Percentiles rank a stretch among this genome's conserved stretches.
Evolutionary conservation across 2,113 vertebrate species (phyloP).

Genomic region (Oryzias melastigma): DNA sequence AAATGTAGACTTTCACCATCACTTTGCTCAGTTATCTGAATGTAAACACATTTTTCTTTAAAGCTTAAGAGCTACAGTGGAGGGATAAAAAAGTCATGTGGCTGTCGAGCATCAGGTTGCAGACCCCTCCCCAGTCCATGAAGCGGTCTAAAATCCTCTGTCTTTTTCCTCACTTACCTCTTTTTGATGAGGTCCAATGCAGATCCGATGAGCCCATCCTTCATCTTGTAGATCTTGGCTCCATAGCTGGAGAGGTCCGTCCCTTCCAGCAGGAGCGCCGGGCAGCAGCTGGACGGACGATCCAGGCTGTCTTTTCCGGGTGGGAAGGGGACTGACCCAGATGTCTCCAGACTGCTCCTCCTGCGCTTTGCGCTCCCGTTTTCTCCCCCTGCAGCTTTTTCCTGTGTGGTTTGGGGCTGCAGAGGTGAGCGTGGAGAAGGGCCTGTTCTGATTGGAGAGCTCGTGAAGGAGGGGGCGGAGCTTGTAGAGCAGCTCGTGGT

Average conservation of each 20-base stretch:
- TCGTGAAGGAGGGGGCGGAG: conserved; percentile 1
- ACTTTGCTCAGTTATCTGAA: no score
- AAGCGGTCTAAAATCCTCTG: not conserved
- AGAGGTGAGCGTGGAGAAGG: conserved; percentile 81
- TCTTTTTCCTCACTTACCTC: conserved; percentile 73
- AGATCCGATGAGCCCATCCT: conserved; percentile 86
- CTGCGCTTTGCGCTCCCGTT: conserved; percentile 27
- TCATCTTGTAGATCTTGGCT: conserved; percentile 89
- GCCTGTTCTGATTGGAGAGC: conserved; percentile 74
- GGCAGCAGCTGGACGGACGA: conserved; percentile 84
- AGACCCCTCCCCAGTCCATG: no score
- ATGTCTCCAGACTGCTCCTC: conserved; percentile 64
- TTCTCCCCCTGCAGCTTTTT: conserved; percentile 10
- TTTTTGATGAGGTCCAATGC: conserved; percentile 91
- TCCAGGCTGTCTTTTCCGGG: conserved; percentile 71
- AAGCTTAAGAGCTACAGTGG: no score
- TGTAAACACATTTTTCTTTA: no score
- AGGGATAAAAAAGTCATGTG: no score
- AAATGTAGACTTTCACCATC: no score
- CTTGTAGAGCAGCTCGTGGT: not conserved
- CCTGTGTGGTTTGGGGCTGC: conserved; percentile 62
- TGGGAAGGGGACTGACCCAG: conserved; percentile 64
- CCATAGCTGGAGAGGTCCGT: conserved; percentile 87
- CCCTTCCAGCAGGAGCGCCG: conserved; percentile 84
- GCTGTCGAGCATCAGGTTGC: no score